Evolutionary conservation across 2,888 invertebrate genomes (phyloP), one percentile per base, ranked within the genome.

Genomic region (Bembecia ichneumoniformis): DNA sequence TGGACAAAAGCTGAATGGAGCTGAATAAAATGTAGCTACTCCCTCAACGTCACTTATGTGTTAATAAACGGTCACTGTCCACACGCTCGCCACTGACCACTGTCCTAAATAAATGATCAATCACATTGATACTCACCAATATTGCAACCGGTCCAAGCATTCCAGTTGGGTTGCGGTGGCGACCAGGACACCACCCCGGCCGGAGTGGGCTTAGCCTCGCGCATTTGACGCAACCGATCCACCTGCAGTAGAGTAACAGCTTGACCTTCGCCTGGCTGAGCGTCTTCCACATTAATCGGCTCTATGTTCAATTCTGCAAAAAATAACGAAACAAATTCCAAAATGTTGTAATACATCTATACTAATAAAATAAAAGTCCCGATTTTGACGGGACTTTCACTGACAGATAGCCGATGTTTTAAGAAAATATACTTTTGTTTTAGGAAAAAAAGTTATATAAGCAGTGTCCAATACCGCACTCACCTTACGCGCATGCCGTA

Each of bases 121-220:
- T n/a, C n/a, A n/a, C n/a, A 20, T 28, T 9, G 9, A 28, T 34
- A 49, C 68, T 66, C 50, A 84, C 86, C 97, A 64, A 99, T 98
- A 72, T 99, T 99, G 66, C 96, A 96, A 0, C 93, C 94, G 13
- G 93, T 93, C 99, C 99, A 99, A 0, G 98, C 94, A 77, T 99
- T 97, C 98, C 99, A 99, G 77, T 99, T 99, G 3, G 91, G 91
- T 64, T 94, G 93, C 0, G 99, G 98, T 1, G 99, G 99, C 0
- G 97, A 95, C 99, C 99, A 99, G 0, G 96, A 92, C 1, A 99
- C 96, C 0, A 97, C 96, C 0, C 95, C 95, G 0, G 91, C 91
- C 1, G 89, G 81, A 35, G 89, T 88, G 0, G 89, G 90, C 43
- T 89, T 87, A 0, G 91, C 90, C 11, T 90, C 89, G 11, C 90